Percentiles rank a stretch among this genome's conserved stretches.
These are phyloP conservation scores for Ailuropoda melanoleuca DNA, from an alignment of 2,113 vertebrate genomes.

Conservation along the genomic window DNA sequence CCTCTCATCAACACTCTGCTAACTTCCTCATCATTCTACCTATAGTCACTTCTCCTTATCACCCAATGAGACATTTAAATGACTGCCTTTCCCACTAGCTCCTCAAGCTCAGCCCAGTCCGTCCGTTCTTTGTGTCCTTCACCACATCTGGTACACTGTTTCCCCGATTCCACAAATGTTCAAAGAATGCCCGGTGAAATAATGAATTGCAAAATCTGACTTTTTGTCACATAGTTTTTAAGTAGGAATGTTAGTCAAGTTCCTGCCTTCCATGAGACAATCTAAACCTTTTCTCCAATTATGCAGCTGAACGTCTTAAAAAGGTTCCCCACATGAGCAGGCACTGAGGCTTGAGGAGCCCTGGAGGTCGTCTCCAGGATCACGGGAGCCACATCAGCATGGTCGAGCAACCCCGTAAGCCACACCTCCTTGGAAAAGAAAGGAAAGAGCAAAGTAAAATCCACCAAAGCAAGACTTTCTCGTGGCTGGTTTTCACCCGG, in stretches of 20 bases:
- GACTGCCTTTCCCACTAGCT: neutral
- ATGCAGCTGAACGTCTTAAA: neutral
- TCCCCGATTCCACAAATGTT: neutral
- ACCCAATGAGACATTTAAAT: neutral
- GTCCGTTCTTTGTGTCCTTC: neutral
- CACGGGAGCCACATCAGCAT: rapidly evolving
- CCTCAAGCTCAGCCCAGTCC: neutral
- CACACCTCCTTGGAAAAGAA: neutral
- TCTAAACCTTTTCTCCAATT: neutral
- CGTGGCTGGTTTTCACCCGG: neutral
- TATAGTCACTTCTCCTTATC: neutral
- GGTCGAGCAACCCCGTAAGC: neutral
- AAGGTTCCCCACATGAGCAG: neutral
- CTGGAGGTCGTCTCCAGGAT: neutral
- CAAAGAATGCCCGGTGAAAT: neutral
- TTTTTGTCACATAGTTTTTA: constrained; percentile 25
- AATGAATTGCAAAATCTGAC: neutral
- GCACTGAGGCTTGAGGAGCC: neutral
- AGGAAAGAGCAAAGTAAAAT: neutral
- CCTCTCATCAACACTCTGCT: neutral
- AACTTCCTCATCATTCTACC: neutral
- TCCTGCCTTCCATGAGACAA: neutral
- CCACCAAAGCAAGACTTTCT: neutral
- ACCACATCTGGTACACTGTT: neutral
- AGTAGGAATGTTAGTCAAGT: neutral